A percentile compares a stretch with the other conserved stretches of the same genome.
Evolutionary conservation across 2,888 invertebrate species (phyloP).

Genomic region (Nymphalis c-album): DNA sequence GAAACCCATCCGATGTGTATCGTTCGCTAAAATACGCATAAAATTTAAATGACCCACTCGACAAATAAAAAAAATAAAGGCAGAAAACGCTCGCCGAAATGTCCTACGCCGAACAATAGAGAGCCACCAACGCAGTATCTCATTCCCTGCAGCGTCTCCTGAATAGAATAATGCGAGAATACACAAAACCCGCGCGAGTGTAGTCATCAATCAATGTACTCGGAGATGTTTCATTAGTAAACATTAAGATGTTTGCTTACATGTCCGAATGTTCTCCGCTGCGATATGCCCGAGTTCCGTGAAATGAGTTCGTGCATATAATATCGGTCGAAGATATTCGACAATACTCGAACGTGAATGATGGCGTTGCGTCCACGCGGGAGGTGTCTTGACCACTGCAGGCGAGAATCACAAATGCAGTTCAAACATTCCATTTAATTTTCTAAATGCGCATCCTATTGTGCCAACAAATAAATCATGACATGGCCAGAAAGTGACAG

Average conservation of each 20-base stretch:
- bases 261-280: slow-evolving; percentile 73
- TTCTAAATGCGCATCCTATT: slow-evolving; percentile 46
- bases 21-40: slow-evolving; percentile 68
- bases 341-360: slow-evolving; percentile 45
- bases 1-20: slow-evolving; percentile 63
- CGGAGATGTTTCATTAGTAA: slow-evolving; percentile 81
- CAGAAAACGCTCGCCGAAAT: slow-evolving; percentile 70
- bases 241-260: slow-evolving; percentile 82
- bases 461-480: slow-evolving; percentile 45
- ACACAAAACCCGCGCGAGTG: slow-evolving; percentile 62
- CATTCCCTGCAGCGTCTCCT: slow-evolving; percentile 73
- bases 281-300: slow-evolving; percentile 69
- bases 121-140: slow-evolving; percentile 73
- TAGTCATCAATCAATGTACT: slow-evolving; percentile 78
- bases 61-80: slow-evolving; percentile 56
- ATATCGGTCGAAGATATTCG: slow-evolving; percentile 26
- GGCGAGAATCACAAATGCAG: slow-evolving; percentile 57
- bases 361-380: slow-evolving; percentile 46
- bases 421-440: slow-evolving; percentile 47
- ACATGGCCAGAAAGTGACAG: slow-evolving; percentile 44
- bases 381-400: slow-evolving; percentile 63
- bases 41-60: slow-evolving; percentile 74
- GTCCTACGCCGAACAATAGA: slow-evolving; percentile 64
- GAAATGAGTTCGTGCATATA: slow-evolving; percentile 67
- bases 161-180: slow-evolving; percentile 73